These are phyloP conservation scores for Sebastes trivittatus DNA, from an alignment of 2,797 vertebrate genomes.

Conservation along the genomic window DNA sequence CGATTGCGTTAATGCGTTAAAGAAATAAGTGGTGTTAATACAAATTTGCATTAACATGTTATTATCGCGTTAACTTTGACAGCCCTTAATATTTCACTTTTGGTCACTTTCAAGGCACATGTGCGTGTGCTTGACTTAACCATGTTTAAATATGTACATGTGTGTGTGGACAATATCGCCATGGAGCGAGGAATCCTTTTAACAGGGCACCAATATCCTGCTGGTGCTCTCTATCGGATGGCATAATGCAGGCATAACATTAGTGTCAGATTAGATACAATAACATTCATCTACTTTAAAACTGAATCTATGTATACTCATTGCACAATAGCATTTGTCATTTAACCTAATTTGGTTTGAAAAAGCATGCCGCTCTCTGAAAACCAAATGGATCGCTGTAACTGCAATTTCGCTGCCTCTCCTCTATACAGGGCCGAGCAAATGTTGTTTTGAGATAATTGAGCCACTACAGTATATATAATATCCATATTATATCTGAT, in stretches of 20 bases:
- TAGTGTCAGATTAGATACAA: conserved; percentile 55
- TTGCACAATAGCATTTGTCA: conserved; percentile 66
- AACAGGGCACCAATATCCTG: conserved; percentile 16
- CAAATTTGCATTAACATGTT: too few relatives aligned
- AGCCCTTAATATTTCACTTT: neutral
- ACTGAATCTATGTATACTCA: conserved; percentile 40
- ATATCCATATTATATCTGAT: conserved; percentile 70
- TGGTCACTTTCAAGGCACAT: neutral
- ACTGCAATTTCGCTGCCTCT: conserved; percentile 61
- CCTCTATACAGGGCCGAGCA: conserved; percentile 34
- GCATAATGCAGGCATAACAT: conserved; percentile 49
- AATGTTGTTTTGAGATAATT: conserved; percentile 70
- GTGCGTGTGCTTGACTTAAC: neutral
- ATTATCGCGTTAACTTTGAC: too few relatives aligned
- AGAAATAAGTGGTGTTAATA: too few relatives aligned
- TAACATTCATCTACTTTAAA: conserved; percentile 55
- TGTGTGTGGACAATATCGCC: conserved; percentile 7
- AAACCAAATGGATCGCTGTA: conserved; percentile 48
- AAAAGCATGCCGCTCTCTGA: conserved; percentile 45
- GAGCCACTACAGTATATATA: conserved; percentile 54
- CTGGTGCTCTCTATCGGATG: conserved; percentile 25
- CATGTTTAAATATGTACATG: neutral
- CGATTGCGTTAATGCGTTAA: too few relatives aligned
- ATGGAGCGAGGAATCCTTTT: neutral
- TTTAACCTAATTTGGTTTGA: conserved; percentile 66